phyloP scores from a whole-genome alignment of 2,888 invertebrate genomes.

The Hesperia comma region DNA sequence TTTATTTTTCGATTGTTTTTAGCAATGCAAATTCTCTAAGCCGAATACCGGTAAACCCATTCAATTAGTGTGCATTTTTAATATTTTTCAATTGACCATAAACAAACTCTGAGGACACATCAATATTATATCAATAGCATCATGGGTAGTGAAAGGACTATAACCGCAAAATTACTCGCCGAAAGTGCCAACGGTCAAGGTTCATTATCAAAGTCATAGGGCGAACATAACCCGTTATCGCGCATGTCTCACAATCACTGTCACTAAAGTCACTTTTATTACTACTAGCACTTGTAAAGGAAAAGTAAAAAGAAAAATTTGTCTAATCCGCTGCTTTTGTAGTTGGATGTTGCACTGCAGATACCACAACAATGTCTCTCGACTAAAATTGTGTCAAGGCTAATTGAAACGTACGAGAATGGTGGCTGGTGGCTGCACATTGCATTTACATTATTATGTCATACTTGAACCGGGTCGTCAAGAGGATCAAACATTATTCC shows the following conservation, averaged over 20 bases:
- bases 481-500: background rate
- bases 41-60: too few species aligned
- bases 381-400: constrained; percentile 27
- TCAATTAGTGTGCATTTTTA: background rate
- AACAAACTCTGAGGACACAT: background rate
- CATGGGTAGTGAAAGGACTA: background rate
- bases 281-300: background rate
- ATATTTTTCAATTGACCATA: background rate
- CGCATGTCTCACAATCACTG: background rate
- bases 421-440: constrained; percentile 11
- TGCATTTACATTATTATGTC: constrained; percentile 8
- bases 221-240: background rate
- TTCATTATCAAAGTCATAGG: background rate
- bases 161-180: background rate
- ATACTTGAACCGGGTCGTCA: background rate
- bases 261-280: background rate
- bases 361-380: constrained; percentile 23
- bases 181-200: background rate
- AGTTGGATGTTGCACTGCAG: constrained; percentile 24
- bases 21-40: too few species aligned
- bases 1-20: too few species aligned
- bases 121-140: too few species aligned
- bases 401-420: constrained; percentile 18
- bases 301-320: background rate
- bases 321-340: background rate